Percentiles rank a stretch among this genome's conserved stretches.
Conservation (phyloP, 2,888 invertebrate species). For the Abrostola tripartita region DNA sequence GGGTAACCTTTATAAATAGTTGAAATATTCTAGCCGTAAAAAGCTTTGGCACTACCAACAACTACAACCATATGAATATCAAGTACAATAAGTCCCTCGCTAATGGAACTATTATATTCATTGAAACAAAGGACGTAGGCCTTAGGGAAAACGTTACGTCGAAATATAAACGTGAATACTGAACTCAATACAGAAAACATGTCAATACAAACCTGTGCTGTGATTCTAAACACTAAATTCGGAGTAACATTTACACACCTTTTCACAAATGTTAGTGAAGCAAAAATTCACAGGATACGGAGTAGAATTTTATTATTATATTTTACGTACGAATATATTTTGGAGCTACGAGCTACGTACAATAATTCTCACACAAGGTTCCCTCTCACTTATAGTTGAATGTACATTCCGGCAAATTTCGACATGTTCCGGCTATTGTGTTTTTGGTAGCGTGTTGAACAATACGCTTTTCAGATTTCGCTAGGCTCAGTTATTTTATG, state of each 20-base stretch:
- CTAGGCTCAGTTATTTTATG: constrained; percentile 16
- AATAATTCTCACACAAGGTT: constrained; percentile 35
- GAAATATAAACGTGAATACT: background rate
- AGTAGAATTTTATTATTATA: constrained; percentile 35
- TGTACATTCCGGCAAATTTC: constrained; percentile 28
- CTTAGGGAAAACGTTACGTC: background rate
- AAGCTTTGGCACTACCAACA: background rate
- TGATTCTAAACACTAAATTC: constrained; percentile 20
- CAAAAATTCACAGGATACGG: constrained; percentile 14
- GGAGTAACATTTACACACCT: constrained; percentile 2
- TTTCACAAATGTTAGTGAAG: constrained; percentile 30
- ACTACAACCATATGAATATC: background rate
- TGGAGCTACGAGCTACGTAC: constrained; percentile 1
- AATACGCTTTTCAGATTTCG: constrained; percentile 35
- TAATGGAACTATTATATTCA: constrained; percentile 1
- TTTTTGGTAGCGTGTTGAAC: constrained; percentile 19
- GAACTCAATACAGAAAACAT: constrained; percentile 15
- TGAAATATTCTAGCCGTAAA: background rate
- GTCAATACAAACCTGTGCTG: constrained; percentile 13
- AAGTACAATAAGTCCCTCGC: background rate
- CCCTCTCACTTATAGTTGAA: constrained; percentile 30
- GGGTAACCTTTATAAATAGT: background rate
- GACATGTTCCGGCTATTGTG: constrained; percentile 35
- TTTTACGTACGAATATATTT: constrained; percentile 31
- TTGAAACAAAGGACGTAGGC: constrained; percentile 5